These are phyloP conservation scores for Erebia ligea DNA, from an alignment of 2,888 invertebrate genomes.

Conservation along the genomic window DNA sequence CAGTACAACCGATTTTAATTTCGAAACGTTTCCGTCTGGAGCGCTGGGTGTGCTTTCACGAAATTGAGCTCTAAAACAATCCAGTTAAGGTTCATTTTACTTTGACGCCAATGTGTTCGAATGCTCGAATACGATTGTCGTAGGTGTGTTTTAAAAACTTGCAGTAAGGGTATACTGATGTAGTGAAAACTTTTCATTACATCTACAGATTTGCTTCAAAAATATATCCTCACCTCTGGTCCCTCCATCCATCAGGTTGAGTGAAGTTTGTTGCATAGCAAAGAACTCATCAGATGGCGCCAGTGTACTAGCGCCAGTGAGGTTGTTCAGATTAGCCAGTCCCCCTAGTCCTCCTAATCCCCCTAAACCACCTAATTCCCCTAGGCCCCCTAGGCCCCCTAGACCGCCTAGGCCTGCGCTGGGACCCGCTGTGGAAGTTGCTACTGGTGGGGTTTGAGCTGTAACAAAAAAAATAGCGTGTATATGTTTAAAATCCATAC, in stretches of 20 bases:
- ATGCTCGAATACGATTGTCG: too few relatives aligned
- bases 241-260: slow-evolving; percentile 63
- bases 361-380: slow-evolving; percentile 1
- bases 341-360: slow-evolving; percentile 19
- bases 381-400: slow-evolving; percentile 13
- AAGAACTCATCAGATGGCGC: slow-evolving; percentile 55
- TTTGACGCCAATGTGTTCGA: too few relatives aligned
- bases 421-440: slow-evolving; percentile 33
- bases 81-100: too few relatives aligned
- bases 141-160: too few relatives aligned
- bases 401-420: slow-evolving; percentile 9
- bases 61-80: too few relatives aligned
- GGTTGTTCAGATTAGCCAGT: slow-evolving; percentile 9
- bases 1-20: too few relatives aligned
- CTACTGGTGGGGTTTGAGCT: slow-evolving; percentile 45
- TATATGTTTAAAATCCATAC: too few relatives aligned
- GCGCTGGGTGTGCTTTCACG: too few relatives aligned
- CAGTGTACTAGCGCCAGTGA: slow-evolving; percentile 25
- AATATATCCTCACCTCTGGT: slow-evolving; percentile 55
- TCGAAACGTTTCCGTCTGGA: too few relatives aligned
- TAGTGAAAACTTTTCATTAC: too few relatives aligned
- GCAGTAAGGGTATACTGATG: too few relatives aligned
- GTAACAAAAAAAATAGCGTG: slow-evolving; percentile 7
- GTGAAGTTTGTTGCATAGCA: slow-evolving; percentile 64
- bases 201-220: too few relatives aligned